Percentiles rank a stretch among this genome's conserved stretches.
Conservation (phyloP, 2,888 invertebrate genomes). For the Marasmarcha lunaedactyla region DNA sequence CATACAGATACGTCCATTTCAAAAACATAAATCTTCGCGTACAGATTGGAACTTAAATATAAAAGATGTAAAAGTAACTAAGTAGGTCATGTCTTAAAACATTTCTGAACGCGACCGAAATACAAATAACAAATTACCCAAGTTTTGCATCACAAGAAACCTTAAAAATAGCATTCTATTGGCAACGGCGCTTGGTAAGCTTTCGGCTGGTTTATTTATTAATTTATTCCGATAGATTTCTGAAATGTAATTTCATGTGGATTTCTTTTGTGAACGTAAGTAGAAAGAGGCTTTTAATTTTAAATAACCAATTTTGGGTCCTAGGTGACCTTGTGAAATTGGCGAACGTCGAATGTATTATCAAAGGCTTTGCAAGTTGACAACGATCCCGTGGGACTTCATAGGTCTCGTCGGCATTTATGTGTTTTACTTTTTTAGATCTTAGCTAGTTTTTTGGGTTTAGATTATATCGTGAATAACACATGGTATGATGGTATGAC, state of each 20-base stretch:
- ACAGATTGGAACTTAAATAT: too few species aligned
- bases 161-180: not conserved
- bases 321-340: constrained; percentile 27
- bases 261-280: constrained; percentile 19
- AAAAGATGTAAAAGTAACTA: too few species aligned
- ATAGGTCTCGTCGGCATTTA: constrained; percentile 32
- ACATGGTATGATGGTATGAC: too few species aligned
- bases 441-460: too few species aligned
- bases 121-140: constrained; percentile 1
- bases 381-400: constrained; percentile 30
- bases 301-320: constrained; percentile 29
- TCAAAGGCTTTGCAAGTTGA: constrained; percentile 38
- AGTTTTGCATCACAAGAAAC: not conserved
- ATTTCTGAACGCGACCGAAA: not conserved
- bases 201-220: constrained; percentile 9
- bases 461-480: too few species aligned
- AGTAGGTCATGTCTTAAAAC: not conserved
- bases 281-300: constrained; percentile 36
- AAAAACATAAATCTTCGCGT: too few species aligned
- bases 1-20: not conserved
- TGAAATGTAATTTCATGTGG: constrained; percentile 1
- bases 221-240: constrained; percentile 10
- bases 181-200: not conserved
- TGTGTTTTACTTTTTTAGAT: constrained; percentile 31
- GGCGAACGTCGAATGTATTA: constrained; percentile 27